phyloP scores from a whole-genome alignment of 2,888 invertebrate species.

The Spodoptera picta region DNA sequence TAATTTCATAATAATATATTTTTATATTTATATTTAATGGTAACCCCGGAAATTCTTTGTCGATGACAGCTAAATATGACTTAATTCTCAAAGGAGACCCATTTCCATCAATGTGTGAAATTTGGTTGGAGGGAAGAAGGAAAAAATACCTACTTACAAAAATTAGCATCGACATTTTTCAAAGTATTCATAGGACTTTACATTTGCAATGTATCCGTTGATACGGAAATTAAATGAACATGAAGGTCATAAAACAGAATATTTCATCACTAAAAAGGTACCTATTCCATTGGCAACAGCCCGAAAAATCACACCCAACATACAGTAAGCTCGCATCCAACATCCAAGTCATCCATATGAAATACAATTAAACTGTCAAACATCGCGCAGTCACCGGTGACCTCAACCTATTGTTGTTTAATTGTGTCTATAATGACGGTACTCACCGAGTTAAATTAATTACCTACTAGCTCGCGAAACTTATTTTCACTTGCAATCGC shows the following conservation, averaged over 20 bases:
- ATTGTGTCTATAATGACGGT: too few relatives aligned
- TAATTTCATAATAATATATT: too few relatives aligned
- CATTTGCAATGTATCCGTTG: neutral
- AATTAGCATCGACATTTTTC: neutral
- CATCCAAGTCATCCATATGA: conserved; percentile 25
- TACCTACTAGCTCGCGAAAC: conserved; percentile 31
- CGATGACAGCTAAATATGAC: conserved; percentile 1
- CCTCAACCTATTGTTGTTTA: too few relatives aligned
- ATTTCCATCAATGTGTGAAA: neutral
- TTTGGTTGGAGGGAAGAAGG: neutral
- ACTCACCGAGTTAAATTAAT: conserved; percentile 19
- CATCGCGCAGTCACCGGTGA: too few relatives aligned
- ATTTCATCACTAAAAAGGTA: neutral
- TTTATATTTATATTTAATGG: conserved; percentile 1
- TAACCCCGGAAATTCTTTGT: neutral
- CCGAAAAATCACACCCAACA: conserved; percentile 22
- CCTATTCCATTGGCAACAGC: neutral
- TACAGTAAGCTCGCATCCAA: conserved; percentile 2
- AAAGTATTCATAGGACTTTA: neutral
- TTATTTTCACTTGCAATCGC: conserved; percentile 37
- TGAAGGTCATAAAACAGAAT: neutral
- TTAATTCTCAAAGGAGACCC: conserved; percentile 3
- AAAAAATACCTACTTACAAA: neutral
- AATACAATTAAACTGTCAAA: conserved; percentile 7
- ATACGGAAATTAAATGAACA: neutral